phyloP scores from a whole-genome alignment of 2,113 vertebrate species.

The Cyrtonyx montezumae region DNA sequence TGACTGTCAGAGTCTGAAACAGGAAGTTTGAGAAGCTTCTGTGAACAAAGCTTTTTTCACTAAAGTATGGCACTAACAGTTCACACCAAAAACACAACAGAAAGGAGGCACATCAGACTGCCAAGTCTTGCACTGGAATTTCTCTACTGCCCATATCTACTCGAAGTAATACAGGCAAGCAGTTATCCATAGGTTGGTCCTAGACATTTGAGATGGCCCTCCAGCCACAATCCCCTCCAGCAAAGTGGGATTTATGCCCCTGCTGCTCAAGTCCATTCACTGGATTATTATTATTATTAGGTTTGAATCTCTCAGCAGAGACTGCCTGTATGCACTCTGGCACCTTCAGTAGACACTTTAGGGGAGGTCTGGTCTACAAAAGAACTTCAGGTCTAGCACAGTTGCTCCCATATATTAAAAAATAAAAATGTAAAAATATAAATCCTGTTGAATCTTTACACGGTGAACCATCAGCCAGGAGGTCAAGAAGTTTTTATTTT shows the following conservation, averaged over 20 bases:
- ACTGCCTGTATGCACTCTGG: neutral
- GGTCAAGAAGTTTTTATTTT: neutral
- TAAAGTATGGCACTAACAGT: neutral
- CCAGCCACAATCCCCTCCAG: neutral
- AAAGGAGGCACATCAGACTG: neutral
- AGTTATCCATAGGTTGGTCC: fast-evolving
- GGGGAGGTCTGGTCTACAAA: neutral
- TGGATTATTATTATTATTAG: neutral
- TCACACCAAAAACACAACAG: neutral
- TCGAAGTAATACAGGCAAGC: fast-evolving
- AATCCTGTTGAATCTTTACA: neutral
- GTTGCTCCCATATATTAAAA: neutral
- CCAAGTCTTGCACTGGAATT: neutral
- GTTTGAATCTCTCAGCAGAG: neutral
- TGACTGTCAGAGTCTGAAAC: neutral
- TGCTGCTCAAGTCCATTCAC: neutral
- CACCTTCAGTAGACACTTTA: neutral
- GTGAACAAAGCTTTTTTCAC: neutral
- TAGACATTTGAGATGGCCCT: neutral
- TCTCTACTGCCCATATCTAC: fast-evolving
- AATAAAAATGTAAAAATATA: too few relatives aligned
- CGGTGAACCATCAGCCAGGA: neutral
- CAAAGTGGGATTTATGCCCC: neutral
- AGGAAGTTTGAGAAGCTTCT: neutral
- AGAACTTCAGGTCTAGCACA: neutral